Evolutionary conservation across 1,140 invertebrate genomes (phyloP).

Genomic region (Apis dorsata): DNA sequence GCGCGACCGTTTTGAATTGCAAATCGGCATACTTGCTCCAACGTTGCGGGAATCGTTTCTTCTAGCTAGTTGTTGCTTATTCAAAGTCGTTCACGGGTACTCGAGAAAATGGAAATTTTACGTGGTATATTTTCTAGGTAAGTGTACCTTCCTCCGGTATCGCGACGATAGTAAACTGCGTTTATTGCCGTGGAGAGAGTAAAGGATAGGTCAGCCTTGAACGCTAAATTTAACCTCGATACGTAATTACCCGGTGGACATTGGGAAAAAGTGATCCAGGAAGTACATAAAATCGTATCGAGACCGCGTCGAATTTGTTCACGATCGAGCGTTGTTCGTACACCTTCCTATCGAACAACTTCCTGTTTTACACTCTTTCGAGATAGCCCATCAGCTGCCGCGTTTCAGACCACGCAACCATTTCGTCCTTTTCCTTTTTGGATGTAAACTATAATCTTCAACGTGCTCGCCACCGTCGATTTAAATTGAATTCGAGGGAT

Average conservation of each 20-base stretch:
- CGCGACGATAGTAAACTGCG: slow-evolving; percentile 52
- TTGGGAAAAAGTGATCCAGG: slow-evolving; percentile 14
- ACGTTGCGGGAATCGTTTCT: neutral
- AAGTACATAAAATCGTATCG: slow-evolving; percentile 5
- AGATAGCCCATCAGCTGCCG: slow-evolving; percentile 48
- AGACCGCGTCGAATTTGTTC: slow-evolving; percentile 6
- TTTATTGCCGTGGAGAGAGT: slow-evolving; percentile 59
- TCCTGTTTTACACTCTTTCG: slow-evolving; percentile 56
- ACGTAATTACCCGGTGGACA: slow-evolving; percentile 31
- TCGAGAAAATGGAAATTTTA: slow-evolving; percentile 63
- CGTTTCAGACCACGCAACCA: slow-evolving; percentile 40
- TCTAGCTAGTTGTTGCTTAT: slow-evolving; percentile 9
- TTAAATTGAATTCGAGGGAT: neutral
- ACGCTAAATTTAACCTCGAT: slow-evolving; percentile 55
- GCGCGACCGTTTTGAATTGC: slow-evolving; percentile 37
- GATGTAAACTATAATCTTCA: neutral
- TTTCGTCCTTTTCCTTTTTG: slow-evolving; percentile 32
- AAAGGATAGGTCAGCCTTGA: slow-evolving; percentile 40
- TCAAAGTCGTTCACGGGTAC: slow-evolving; percentile 45
- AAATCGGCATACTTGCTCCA: slow-evolving; percentile 31
- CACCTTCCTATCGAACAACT: slow-evolving; percentile 40
- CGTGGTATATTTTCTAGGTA: slow-evolving; percentile 60
- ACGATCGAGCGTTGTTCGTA: slow-evolving; percentile 22
- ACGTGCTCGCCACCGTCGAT: neutral
- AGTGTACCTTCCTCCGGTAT: slow-evolving; percentile 51